Base-by-base conservation (phyloP, 1,140 invertebrate species). In the Nixonia krombeini region DNA sequence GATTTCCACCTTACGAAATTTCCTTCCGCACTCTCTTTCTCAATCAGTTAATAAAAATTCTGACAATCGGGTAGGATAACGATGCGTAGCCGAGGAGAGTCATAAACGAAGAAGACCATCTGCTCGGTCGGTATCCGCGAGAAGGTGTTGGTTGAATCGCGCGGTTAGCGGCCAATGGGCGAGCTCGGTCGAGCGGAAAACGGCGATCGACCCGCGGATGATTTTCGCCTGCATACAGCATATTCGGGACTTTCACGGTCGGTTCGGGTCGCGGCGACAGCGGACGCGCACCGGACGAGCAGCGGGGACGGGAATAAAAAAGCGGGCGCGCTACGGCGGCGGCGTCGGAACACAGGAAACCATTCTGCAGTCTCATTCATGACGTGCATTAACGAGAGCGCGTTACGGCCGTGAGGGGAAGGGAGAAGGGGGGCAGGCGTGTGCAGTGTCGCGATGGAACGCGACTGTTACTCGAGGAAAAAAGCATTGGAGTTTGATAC, bases 401-500 rank as follows among this genome's bases (percentile, higher is more conserved):
- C 33, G 47, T n/a, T n/a, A n/a, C n/a, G n/a, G n/a, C n/a, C n/a
- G n/a, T n/a, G n/a, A n/a, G n/a, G 29, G 8, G 29, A n/a, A n/a
- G n/a, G n/a, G n/a, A n/a, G n/a, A n/a, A n/a, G 3, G 9, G 29
- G 12, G 29, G 12, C 15, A 13, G 18, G 15, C 17, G 38, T 16
- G 38, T 18, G 38, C 38, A 40, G 18, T 18, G 38, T 40, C 17
- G 52, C 49, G 61, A 38, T 64, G 55, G 56, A 50, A 47, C 41
- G 47, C 62, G 46, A 42, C 52, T 51, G 33, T 52, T 51, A 51
- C 47, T 65, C 47, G 53, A 50, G 51, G 9, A 33, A 40, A n/a
- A 40, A 40, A 40, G 38, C 38, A 40, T 40, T 21, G 38, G 38
- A 18, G 38, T 40, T 40, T 40, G 38, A 40, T 40, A 40, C 38